Evolutionary conservation across 1,140 invertebrate species (phyloP).

Genomic region (Capitella teleta): DNA sequence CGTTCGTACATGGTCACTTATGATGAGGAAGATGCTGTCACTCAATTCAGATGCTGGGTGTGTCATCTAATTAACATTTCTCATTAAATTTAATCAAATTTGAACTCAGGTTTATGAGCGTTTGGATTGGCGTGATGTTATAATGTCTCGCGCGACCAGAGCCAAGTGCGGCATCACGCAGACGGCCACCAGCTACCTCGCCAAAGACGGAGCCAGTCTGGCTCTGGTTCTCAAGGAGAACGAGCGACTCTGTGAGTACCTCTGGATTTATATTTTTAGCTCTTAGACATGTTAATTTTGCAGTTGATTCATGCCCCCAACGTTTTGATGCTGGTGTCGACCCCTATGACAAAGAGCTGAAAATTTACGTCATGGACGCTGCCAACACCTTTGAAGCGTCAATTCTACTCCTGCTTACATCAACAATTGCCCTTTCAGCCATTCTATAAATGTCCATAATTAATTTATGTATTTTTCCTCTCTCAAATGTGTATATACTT

Average conservation of each 20-base stretch:
- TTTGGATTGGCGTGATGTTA: conserved; percentile 76
- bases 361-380: conserved; percentile 10
- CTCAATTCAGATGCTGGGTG: conserved; percentile 92
- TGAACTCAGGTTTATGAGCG: conserved; percentile 67
- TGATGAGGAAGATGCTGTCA: conserved; percentile 89
- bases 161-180: conserved; percentile 83
- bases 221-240: conserved; percentile 81
- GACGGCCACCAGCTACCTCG: conserved; percentile 75
- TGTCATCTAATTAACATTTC: background rate
- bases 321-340: conserved; percentile 23
- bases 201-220: conserved; percentile 80
- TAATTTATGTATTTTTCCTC: no score
- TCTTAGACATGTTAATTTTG: conserved; percentile 11
- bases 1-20: conserved; percentile 94
- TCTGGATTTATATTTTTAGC: no score
- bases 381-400: background rate
- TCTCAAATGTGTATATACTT: no score
- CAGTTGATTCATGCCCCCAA: conserved; percentile 41
- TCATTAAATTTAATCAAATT: background rate
- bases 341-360: conserved; percentile 9
- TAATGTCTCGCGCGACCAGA: conserved; percentile 81
- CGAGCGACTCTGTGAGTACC: conserved; percentile 60
- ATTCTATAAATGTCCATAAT: no score
- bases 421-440: no score
- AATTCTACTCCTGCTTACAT: no score